These are phyloP conservation scores for Heterohyrax brucei DNA, from an alignment of 2,797 vertebrate species.

Conservation along the genomic window DNA sequence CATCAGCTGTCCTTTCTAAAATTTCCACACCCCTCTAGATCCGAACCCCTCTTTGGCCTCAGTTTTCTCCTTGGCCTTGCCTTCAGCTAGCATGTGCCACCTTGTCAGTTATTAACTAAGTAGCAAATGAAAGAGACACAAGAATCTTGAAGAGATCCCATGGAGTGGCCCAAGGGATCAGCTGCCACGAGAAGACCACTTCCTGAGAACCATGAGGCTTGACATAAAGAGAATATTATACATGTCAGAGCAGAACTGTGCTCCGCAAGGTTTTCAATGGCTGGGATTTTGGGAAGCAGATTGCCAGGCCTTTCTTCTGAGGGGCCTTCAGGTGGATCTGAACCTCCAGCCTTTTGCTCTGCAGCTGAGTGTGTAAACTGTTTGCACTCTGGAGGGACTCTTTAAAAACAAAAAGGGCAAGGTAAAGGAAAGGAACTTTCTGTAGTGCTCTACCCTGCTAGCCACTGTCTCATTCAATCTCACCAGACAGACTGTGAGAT, in stretches of 20 bases:
- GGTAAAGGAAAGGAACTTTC: neutral
- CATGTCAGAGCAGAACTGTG: too few species aligned
- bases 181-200: accelerated
- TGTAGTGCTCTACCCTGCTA: accelerated
- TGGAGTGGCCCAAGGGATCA: accelerated
- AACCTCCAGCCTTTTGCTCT: too few species aligned
- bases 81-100: accelerated
- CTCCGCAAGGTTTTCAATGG: too few species aligned
- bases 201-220: accelerated
- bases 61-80: neutral
- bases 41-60: too few species aligned
- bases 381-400: too few species aligned
- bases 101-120: too few species aligned
- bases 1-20: neutral
- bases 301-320: too few species aligned
- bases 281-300: too few species aligned
- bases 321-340: too few species aligned
- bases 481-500: neutral
- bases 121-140: accelerated
- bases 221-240: accelerated
- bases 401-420: too few species aligned
- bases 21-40: accelerated
- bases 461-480: neutral
- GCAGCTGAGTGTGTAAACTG: too few species aligned
- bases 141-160: neutral